Conservation (phyloP, 2,113 vertebrate species). For the Tupaia tana region DNA sequence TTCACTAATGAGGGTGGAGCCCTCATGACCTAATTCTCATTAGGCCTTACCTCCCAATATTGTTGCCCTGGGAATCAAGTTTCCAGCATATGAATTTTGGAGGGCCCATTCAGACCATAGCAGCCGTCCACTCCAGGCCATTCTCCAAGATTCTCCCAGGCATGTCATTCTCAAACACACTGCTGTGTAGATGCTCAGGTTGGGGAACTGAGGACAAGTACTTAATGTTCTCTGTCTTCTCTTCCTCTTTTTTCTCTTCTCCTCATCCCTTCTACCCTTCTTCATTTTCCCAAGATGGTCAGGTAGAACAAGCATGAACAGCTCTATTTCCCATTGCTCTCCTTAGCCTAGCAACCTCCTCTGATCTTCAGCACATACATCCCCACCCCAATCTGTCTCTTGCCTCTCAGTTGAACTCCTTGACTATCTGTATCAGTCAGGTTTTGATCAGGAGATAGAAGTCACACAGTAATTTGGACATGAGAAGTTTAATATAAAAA, state of each 20-base stretch:
- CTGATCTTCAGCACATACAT: neutral
- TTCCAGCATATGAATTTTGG: neutral
- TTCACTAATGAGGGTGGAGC: neutral
- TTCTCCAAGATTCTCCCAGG: neutral
- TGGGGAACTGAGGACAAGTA: neutral
- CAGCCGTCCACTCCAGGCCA: neutral
- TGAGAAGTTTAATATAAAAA: neutral
- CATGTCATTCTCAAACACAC: neutral
- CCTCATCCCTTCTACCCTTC: neutral
- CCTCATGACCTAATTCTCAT: neutral
- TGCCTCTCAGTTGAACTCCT: neutral
- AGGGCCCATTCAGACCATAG: neutral
- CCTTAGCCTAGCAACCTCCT: neutral
- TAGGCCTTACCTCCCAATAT: neutral
- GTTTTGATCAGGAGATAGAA: neutral
- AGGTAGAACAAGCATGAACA: neutral
- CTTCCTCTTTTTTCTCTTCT: neutral
- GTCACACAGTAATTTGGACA: too few relatives aligned
- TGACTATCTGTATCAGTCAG: neutral
- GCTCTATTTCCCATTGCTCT: neutral
- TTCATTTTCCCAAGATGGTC: neutral
- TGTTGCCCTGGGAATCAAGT: neutral
- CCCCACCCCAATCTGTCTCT: accelerated
- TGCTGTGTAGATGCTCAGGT: neutral
- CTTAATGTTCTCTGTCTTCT: too few relatives aligned